Percentiles rank a stretch among this genome's conserved stretches.
These are phyloP conservation scores for Mesorhabditis belari DNA, from an alignment of 2,888 invertebrate species.

Conservation along the genomic window DNA sequence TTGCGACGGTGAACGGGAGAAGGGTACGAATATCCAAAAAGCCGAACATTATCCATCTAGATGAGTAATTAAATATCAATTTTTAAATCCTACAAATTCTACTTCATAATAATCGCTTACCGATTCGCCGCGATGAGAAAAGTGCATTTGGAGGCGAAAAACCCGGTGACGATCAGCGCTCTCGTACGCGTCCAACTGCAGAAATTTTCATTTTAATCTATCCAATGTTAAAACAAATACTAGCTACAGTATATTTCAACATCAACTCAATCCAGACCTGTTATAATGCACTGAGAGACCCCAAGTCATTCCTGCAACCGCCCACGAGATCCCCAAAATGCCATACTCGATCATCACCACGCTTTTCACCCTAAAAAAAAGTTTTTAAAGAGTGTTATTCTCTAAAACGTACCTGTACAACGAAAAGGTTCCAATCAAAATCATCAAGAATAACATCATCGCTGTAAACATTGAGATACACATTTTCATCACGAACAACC, in stretches of 20 bases:
- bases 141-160: slow-evolving; percentile 28
- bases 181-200: slow-evolving; percentile 26
- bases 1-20: slow-evolving; percentile 8
- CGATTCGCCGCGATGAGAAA: slow-evolving; percentile 18
- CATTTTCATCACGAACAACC: not conserved
- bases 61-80: too few relatives aligned
- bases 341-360: slow-evolving; percentile 23
- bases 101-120: not conserved
- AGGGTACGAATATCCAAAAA: slow-evolving; percentile 19
- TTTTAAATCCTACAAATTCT: too few relatives aligned
- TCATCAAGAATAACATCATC: not conserved
- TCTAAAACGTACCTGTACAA: not conserved
- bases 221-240: not conserved
- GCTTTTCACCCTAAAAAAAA: not conserved
- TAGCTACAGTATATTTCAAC: too few relatives aligned
- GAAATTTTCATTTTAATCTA: not conserved
- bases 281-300: slow-evolving; percentile 7
- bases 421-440: not conserved
- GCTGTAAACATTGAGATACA: not conserved
- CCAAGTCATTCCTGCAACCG: slow-evolving; percentile 23
- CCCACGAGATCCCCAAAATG: slow-evolving; percentile 16
- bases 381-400: not conserved
- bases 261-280: slow-evolving; percentile 14
- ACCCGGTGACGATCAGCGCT: slow-evolving; percentile 12
- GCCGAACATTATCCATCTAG: slow-evolving; percentile 25